Base-by-base conservation (phyloP, 2,797 vertebrate genomes). In the Pristis pectinata region DNA sequence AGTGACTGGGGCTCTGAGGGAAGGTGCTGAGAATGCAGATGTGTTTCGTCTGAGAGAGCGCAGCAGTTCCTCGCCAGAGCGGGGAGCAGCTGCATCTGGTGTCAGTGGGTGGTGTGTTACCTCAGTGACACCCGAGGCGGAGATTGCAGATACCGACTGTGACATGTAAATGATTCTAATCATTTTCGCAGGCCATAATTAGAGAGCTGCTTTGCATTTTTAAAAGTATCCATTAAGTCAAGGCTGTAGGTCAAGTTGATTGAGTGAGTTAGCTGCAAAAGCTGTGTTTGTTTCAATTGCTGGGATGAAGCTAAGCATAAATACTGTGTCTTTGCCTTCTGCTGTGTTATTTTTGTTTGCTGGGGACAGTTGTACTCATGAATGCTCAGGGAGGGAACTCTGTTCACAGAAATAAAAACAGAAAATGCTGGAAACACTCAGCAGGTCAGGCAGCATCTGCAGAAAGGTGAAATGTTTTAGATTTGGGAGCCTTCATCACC, bases 81-180 rank as follows among this genome's bases (percentile, higher is more conserved):
- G 91, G 53, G 34, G 83, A n/a, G 56, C 53, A 87, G 83, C 83
- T 67, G 87, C 87, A 67, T 41, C 61, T 91, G n/a, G n/a, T 41
- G 87, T 17, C 22, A 24, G 87, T 24, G 61, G 87, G n/a, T 91
- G 87, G 59, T 67, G 64, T n/a, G 1, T 2, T 91, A 61, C 59
- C 59, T 37, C 59, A 10, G 59, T 67, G 87, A 41, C 87, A 91
- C 59, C 59, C n/a, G 37, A 67, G 59, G n/a, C 64, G 59, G 83
- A 87, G 30, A 30, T n/a, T 87, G 15, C 83, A 17, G 83, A 61
- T 34, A 59, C 83, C 56, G 59, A 61, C 53, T 61, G 83, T 87
- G 83, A 30, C 83, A 67, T 24, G 59, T 24, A 91, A 91, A 91
- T 67, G n/a, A 91, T 91, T 64, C 87, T 91, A 41, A 91, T 91